Base-by-base conservation (phyloP, 2,797 vertebrate genomes). In the Girardinus metallicus region DNA sequence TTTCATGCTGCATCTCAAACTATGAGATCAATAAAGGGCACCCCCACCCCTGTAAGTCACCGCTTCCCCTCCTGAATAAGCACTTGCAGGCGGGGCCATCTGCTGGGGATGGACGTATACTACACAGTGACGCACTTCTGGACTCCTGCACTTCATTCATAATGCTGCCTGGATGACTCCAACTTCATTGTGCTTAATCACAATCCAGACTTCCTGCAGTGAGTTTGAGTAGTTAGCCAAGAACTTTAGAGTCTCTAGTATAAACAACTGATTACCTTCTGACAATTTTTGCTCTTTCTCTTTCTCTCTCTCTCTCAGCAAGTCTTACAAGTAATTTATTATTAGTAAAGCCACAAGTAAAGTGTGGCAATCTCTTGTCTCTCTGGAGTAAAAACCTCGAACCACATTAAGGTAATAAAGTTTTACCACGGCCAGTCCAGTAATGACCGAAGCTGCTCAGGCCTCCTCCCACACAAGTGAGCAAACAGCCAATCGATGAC, bases 21-120 rank as follows among this genome's bases (percentile, higher is more conserved):
- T 82, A 78, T n/a, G 87, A 89, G 89, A 92, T 93, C 86, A 60
- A 92, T 91, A 90, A 53, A 49, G 74, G 7, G 0, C 74, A 77
- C 62, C 75, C 55, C 75, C 64, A 34, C 79, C 49, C 79, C 57
- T 7, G 41, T 2, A 26, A 60, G 10, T 74, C 62, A 18, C 49
- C 74, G 4, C 85, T 85, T 73, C 77, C 77, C 79, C 79, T 72
- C 76, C 75, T 26, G 64, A 72, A 66, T 41, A 85, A 91, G 89
- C 84, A 85, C 84, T 93, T 85, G 91, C 94, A 93, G 91, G 92
- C 93, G 92, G 94, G 91, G 95, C 95, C 96, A 95, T 96, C 96
- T 97, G 87, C 95, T 95, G 96, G 93, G 93, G 79, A 95, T 88
- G 92, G 84, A 88, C 41, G 88, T 89, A 80, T 81, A 96, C 93